Conservation (phyloP, 2,888 invertebrate genomes). For the Parnassius apollo region DNA sequence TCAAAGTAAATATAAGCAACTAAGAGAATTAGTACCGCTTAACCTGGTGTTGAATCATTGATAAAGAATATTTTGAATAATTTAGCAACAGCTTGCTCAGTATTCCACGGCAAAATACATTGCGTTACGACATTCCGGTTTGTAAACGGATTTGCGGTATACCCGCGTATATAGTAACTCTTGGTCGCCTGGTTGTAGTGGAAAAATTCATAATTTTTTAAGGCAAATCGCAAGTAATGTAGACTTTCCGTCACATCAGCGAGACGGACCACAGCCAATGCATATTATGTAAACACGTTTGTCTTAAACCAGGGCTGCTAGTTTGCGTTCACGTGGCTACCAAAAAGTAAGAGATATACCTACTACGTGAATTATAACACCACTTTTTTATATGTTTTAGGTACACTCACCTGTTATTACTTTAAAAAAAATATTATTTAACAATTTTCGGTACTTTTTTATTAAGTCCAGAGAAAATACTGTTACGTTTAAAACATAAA, state of each 20-base stretch:
- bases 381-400: no score
- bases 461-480: no score
- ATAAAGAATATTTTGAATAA: neutral
- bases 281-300: constrained; percentile 14
- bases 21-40: no score
- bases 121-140: no score
- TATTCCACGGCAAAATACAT: neutral
- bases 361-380: no score
- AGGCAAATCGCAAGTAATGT: constrained; percentile 5
- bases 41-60: no score
- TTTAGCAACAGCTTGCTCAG: neutral
- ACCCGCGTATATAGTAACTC: neutral
- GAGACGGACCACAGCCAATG: neutral
- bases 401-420: no score
- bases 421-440: no score
- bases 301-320: neutral
- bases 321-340: neutral
- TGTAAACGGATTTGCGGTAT: neutral
- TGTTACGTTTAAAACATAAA: no score
- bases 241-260: neutral
- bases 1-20: no score
- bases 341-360: no score
- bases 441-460: no score
- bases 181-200: constrained; percentile 1
- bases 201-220: constrained; percentile 18